A percentile compares a stretch with the other conserved stretches of the same genome.
These are phyloP conservation scores for Xylocampa areola DNA, from an alignment of 2,888 invertebrate species.

Conservation along the genomic window DNA sequence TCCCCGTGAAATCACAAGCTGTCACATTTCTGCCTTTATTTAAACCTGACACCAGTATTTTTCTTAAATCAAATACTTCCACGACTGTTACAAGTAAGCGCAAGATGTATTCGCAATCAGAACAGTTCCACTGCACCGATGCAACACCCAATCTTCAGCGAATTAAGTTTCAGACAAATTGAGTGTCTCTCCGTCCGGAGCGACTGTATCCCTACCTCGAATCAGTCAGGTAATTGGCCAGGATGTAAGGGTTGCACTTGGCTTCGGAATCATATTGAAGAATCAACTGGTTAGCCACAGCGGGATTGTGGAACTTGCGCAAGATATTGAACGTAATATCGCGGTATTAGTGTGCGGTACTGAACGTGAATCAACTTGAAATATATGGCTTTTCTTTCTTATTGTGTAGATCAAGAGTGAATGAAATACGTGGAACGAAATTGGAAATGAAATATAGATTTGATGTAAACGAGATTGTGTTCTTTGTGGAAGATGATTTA, in stretches of 20 bases:
- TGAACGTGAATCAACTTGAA: conserved; percentile 37
- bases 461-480: no score
- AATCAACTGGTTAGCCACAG: conserved; percentile 39
- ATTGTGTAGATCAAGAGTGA: not conserved
- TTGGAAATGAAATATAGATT: no score
- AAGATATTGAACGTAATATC: conserved; percentile 27
- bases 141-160: conserved; percentile 26
- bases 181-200: conserved; percentile 37
- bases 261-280: conserved; percentile 37
- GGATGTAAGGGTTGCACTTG: conserved; percentile 31
- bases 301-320: conserved; percentile 19
- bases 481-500: no score
- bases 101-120: conserved; percentile 13
- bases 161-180: conserved; percentile 53
- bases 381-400: conserved; percentile 18
- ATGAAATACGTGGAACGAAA: not conserved
- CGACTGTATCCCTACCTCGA: conserved; percentile 25
- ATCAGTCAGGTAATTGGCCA: conserved; percentile 50
- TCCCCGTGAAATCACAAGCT: no score
- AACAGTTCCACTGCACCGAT: conserved; percentile 13
- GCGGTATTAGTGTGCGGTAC: conserved; percentile 17
- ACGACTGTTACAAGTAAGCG: no score
- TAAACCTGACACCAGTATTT: no score
- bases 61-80: conserved; percentile 1
- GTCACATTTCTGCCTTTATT: no score